Evolutionary conservation across 2,888 invertebrate species (phyloP).

Genomic region (Pecten maximus): DNA sequence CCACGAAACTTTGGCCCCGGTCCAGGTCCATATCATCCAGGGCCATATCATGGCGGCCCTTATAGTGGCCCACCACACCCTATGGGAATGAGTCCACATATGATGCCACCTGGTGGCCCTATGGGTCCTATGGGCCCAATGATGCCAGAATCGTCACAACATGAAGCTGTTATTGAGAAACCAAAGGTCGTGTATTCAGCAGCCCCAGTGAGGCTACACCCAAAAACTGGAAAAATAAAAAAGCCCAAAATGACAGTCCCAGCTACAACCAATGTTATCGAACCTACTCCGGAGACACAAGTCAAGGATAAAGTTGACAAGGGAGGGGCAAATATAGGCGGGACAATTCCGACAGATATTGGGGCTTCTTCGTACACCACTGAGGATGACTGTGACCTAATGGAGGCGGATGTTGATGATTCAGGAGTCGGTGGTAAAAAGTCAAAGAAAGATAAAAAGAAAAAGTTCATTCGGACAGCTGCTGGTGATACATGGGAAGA

Average conservation of each 20-base stretch:
- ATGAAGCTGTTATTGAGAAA: constrained; percentile 61
- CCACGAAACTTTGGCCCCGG: constrained; percentile 40
- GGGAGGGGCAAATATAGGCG: constrained; percentile 46
- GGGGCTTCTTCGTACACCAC: neutral
- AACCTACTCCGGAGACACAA: constrained; percentile 40
- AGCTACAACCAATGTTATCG: constrained; percentile 23
- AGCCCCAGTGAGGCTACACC: constrained; percentile 74
- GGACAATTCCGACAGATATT: neutral
- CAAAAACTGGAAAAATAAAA: constrained; percentile 65
- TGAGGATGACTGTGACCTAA: constrained; percentile 35
- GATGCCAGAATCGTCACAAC: constrained; percentile 42
- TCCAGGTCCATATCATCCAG: constrained; percentile 40
- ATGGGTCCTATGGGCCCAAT: constrained; percentile 51
- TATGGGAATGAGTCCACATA: constrained; percentile 42
- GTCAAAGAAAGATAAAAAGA: constrained; percentile 85
- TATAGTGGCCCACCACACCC: constrained; percentile 41
- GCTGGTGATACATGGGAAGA: constrained; percentile 99
- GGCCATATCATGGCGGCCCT: constrained; percentile 39
- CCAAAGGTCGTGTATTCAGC: constrained; percentile 79
- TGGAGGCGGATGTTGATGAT: constrained; percentile 56
- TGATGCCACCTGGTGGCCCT: constrained; percentile 53
- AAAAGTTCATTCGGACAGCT: constrained; percentile 93
- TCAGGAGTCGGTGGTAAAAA: constrained; percentile 75
- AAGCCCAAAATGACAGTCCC: constrained; percentile 46
- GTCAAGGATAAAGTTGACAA: constrained; percentile 53